Evolutionary conservation across 2,113 vertebrate species (phyloP).

Genomic region (Martes martes): DNA sequence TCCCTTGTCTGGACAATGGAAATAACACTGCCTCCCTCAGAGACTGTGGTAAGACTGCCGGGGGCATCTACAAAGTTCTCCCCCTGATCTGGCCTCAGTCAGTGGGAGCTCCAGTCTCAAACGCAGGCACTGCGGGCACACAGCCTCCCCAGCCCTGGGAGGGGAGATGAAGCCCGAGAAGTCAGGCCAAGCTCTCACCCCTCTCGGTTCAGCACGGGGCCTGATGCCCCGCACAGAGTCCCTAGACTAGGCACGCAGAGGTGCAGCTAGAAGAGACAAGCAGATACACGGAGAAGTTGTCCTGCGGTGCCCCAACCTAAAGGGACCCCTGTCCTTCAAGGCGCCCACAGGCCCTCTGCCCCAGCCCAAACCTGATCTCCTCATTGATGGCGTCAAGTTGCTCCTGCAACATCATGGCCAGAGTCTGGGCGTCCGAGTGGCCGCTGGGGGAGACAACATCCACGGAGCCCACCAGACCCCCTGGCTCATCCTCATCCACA

Average conservation of each 20-base stretch:
- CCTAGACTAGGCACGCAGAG: neutral
- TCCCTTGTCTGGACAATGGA: neutral
- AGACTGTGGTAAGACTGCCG: neutral
- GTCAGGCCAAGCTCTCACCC: neutral
- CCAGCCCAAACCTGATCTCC: slow-evolving; percentile 90
- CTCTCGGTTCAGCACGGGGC: neutral
- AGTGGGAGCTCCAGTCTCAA: neutral
- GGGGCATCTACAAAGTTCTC: neutral
- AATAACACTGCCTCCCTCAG: neutral
- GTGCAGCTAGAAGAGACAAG: neutral
- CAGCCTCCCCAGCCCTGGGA: neutral
- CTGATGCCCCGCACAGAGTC: neutral
- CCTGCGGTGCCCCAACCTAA: neutral
- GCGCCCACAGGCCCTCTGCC: neutral
- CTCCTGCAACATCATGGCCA: slow-evolving; percentile 97
- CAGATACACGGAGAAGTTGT: fast-evolving
- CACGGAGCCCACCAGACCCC: slow-evolving; percentile 86
- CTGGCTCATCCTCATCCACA: slow-evolving; percentile 89
- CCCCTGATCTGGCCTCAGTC: neutral
- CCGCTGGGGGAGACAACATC: slow-evolving; percentile 92
- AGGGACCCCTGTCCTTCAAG: neutral
- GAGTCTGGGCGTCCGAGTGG: slow-evolving; percentile 95
- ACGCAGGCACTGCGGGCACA: no score
- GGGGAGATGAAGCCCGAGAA: neutral
- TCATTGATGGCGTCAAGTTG: slow-evolving; percentile 98